These are phyloP conservation scores for Paraescarpia echinospica DNA, from an alignment of 1,140 invertebrate genomes.

Conservation along the genomic window DNA sequence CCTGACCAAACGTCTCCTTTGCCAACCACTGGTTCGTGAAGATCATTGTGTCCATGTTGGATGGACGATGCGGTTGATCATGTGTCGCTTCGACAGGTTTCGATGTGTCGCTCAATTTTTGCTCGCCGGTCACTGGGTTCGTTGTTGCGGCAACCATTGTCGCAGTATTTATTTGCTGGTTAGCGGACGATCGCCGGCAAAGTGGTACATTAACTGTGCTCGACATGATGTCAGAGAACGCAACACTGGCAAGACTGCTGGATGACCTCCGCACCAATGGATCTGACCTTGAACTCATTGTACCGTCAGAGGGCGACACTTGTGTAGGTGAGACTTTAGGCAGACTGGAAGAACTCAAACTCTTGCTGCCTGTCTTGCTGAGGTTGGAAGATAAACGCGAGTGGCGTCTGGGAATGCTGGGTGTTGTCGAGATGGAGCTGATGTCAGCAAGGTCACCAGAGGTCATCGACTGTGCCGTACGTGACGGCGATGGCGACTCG, in stretches of 20 bases:
- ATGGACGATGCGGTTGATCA: neutral
- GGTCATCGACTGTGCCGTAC: conserved; percentile 3
- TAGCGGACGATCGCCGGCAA: neutral
- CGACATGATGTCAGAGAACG: neutral
- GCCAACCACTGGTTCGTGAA: neutral
- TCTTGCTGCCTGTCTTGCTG: neutral
- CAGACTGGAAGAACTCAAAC: neutral
- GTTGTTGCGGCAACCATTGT: neutral
- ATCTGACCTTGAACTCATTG: neutral
- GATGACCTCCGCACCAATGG: neutral
- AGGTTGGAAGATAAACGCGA: neutral
- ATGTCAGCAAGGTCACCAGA: conserved; percentile 23
- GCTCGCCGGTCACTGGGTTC: neutral
- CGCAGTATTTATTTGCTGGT: neutral
- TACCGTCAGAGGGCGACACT: neutral
- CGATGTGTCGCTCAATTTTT: neutral
- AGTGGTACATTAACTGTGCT: neutral
- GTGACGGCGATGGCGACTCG: neutral
- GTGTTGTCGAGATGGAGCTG: neutral
- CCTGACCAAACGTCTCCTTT: neutral
- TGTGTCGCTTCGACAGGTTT: neutral
- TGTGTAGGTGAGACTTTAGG: neutral
- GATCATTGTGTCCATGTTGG: neutral
- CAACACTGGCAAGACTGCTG: neutral
- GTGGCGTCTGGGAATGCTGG: neutral